Evolutionary conservation across 2,888 invertebrate genomes (phyloP), one percentile per base, ranked within the genome.

Genomic region (Brachynemurus nebulosus): DNA sequence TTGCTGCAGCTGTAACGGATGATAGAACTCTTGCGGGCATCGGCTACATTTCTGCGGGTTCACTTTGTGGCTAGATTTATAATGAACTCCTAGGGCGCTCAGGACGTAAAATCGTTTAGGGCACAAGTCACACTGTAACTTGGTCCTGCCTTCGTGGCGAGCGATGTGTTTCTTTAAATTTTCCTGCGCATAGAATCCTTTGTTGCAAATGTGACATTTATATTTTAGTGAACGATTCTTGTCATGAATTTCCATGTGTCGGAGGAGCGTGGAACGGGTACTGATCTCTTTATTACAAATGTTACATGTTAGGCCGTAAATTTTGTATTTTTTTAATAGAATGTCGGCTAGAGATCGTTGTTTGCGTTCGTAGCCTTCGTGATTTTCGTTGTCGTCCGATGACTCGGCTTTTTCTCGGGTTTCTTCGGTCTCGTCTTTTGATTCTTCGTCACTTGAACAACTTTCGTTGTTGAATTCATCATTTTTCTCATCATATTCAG

Each of bases 81-180:
- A 37, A 7, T 37, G 37, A 7, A 37, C 20, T 16, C 18, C 17
- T 3, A 37, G 37, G 1, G 37, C 37, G 14, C 20, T 37, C 17
- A 37, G 11, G 6, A 19, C 37, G 14, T 40, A 40, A 27, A 25
- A 40, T 25, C 27, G 19, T 40, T 40, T 40, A 8, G 18, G 19
- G 9, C 40, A 40, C n/a, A 19, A 25, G 27, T 40, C 40, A 40
- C 40, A 40, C 17, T 40, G 18, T 16, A 25, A 25, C 9, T 25
- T 40, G 11, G 18, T 40, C 16, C 27, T 20, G 4, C 25, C 25
- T n/a, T 14, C 18, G 16, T 40, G 40, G 2, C 25, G 17, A 16
- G 14, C 17, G 4, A 40, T 40, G 4, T 40, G 40, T 11, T 16
- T 25, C 5, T 40, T 25, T 9, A 40, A 16, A 19, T 23, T 12